Conservation (phyloP, 1,140 invertebrate species). For the Drosophila navojoa region DNA sequence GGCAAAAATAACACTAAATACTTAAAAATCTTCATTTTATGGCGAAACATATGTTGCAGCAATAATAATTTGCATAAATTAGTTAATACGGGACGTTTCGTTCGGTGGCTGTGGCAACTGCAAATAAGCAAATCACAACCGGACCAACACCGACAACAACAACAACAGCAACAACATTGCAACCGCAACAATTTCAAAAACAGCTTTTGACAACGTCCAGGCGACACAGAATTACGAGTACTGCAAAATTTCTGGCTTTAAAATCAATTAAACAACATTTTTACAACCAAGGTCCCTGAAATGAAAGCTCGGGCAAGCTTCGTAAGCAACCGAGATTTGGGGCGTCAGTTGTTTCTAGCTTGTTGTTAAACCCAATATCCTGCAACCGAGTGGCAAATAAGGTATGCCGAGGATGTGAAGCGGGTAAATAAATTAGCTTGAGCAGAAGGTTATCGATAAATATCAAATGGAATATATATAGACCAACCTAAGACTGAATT, state of each 20-base stretch:
- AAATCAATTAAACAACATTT: conserved; percentile 83
- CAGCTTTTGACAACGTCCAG: conserved; percentile 80
- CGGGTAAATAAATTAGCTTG: too few relatives aligned
- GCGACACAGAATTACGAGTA: conserved; percentile 63
- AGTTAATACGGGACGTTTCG: conserved; percentile 54
- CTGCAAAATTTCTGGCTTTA: conserved; percentile 78
- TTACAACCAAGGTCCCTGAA: conserved; percentile 49
- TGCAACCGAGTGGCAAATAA: background rate
- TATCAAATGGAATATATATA: too few relatives aligned
- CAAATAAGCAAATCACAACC: conserved; percentile 68
- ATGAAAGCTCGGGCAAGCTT: conserved; percentile 38
- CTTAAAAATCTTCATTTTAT: conserved; percentile 82
- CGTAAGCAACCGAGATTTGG: conserved; percentile 64
- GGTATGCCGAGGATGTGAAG: background rate
- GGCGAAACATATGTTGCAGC: conserved; percentile 77
- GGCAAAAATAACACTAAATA: conserved; percentile 78
- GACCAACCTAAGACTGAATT: too few relatives aligned
- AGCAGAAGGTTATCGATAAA: too few relatives aligned
- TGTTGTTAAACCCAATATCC: background rate
- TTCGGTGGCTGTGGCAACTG: conserved; percentile 60
- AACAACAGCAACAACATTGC: conserved; percentile 55
- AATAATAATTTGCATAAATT: conserved; percentile 83
- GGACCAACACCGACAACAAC: conserved; percentile 49
- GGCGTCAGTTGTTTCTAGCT: conserved; percentile 46
- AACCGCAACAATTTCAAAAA: conserved; percentile 77